Percentiles rank a stretch among this genome's conserved stretches.
Conservation (phyloP, 2,797 vertebrate genomes). For the Pempheris klunzingeri region DNA sequence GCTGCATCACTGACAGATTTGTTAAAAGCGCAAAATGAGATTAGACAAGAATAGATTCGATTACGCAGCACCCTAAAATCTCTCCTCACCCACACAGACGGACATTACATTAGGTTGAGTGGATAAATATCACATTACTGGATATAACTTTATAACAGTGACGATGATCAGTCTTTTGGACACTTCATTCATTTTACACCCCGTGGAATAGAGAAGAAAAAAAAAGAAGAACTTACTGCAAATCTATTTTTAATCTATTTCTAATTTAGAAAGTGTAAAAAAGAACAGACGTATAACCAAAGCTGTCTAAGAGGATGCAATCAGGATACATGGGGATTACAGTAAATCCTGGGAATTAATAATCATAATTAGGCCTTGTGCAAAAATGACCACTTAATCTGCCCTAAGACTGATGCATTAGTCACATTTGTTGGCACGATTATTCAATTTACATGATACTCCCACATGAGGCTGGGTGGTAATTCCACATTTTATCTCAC, state of each 20-base stretch:
- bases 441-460: not conserved
- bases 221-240: not conserved
- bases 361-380: not conserved
- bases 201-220: not conserved
- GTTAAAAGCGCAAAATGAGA: conserved; percentile 66
- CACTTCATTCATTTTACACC: conserved; percentile 34
- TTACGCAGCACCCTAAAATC: conserved; percentile 51
- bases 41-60: conserved; percentile 69
- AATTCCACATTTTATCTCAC: not conserved
- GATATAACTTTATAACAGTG: conserved; percentile 39
- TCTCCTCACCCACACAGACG: conserved; percentile 43
- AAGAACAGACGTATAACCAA: not conserved
- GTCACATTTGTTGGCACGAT: not conserved
- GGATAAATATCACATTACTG: conserved; percentile 65
- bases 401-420: not conserved
- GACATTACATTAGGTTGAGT: conserved; percentile 51
- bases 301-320: not conserved
- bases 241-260: conserved; percentile 9
- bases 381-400: not conserved
- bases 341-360: not conserved
- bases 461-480: not conserved
- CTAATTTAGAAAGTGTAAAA: not conserved
- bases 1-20: conserved; percentile 19
- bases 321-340: not conserved
- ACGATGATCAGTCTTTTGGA: conserved; percentile 32